Evolutionary conservation across 2,797 vertebrate genomes (phyloP).

Genomic region (Dendrocincla fuliginosa): DNA sequence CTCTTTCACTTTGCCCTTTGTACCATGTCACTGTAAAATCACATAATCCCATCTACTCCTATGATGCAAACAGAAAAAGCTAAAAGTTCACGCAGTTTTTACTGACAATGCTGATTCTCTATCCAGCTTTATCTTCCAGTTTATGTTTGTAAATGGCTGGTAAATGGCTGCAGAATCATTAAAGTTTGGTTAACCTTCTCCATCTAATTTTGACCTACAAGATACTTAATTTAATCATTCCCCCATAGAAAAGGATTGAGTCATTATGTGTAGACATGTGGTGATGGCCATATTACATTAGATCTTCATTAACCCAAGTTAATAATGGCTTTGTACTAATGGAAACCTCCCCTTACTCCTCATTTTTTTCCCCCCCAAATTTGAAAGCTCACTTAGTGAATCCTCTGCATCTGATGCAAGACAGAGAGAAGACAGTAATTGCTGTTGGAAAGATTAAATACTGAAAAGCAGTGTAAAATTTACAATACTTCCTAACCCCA

Average conservation of each 20-base stretch:
- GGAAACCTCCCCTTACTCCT: slow-evolving; percentile 42
- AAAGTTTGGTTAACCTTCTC: slow-evolving; percentile 67
- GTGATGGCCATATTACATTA: slow-evolving; percentile 60
- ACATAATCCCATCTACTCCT: not conserved
- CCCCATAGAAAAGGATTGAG: slow-evolving; percentile 27
- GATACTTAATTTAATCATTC: slow-evolving; percentile 68
- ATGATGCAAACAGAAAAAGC: not conserved
- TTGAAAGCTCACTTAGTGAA: slow-evolving; percentile 11
- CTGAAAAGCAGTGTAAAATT: not conserved
- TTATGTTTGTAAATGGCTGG: slow-evolving; percentile 51
- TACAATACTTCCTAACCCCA: not conserved
- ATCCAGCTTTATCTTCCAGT: slow-evolving; percentile 23
- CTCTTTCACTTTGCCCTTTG: slow-evolving; percentile 24
- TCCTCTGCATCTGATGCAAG: not conserved
- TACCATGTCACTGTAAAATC: not conserved
- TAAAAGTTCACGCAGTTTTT: slow-evolving; percentile 5
- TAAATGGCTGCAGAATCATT: slow-evolving; percentile 62
- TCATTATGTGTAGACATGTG: slow-evolving; percentile 57
- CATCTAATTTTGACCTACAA: slow-evolving; percentile 64
- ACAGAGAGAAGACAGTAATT: not conserved
- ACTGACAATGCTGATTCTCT: not conserved
- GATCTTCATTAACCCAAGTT: slow-evolving; percentile 68
- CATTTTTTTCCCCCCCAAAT: not conserved
- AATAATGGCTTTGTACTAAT: slow-evolving; percentile 60
- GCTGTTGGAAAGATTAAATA: not conserved